phyloP scores from a whole-genome alignment of 2,888 invertebrate species.

The Bruchidius siliquastri region DNA sequence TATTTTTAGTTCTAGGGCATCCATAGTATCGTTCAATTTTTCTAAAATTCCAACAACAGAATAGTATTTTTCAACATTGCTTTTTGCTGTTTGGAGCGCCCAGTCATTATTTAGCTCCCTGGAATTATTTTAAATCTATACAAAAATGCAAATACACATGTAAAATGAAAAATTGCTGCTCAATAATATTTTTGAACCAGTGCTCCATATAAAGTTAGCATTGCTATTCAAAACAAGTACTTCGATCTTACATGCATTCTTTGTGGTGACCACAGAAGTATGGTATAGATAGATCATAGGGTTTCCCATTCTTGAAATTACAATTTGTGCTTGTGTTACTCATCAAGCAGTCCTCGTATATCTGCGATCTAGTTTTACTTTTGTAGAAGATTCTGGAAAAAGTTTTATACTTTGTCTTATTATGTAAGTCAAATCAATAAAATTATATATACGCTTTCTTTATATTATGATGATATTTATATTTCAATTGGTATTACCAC shows the following conservation, averaged over 20 bases:
- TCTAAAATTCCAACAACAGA: conserved; percentile 58
- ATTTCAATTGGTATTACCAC: too few relatives aligned
- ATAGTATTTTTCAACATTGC: conserved; percentile 55
- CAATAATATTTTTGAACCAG: too few relatives aligned
- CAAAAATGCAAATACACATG: too few relatives aligned
- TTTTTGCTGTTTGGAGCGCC: conserved; percentile 54
- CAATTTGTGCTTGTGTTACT: conserved; percentile 14
- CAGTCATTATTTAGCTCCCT: conserved; percentile 53
- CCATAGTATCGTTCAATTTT: conserved; percentile 53
- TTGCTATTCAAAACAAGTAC: conserved; percentile 6
- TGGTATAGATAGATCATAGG: conserved; percentile 52
- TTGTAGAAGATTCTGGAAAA: neutral
- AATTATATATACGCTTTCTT: neutral
- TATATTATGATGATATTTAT: too few relatives aligned
- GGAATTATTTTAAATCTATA: conserved; percentile 1
- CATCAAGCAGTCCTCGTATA: neutral
- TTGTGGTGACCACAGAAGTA: conserved; percentile 61
- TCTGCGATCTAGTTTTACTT: neutral
- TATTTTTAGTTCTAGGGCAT: conserved; percentile 50
- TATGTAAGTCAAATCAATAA: neutral
- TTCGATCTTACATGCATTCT: conserved; percentile 52
- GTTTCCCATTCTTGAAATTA: conserved; percentile 22
- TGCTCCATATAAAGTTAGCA: too few relatives aligned
- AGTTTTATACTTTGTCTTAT: too few relatives aligned
- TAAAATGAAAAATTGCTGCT: too few relatives aligned